phyloP scores from a whole-genome alignment of 2,797 vertebrate genomes.

The Intellagama lesueurii region DNA sequence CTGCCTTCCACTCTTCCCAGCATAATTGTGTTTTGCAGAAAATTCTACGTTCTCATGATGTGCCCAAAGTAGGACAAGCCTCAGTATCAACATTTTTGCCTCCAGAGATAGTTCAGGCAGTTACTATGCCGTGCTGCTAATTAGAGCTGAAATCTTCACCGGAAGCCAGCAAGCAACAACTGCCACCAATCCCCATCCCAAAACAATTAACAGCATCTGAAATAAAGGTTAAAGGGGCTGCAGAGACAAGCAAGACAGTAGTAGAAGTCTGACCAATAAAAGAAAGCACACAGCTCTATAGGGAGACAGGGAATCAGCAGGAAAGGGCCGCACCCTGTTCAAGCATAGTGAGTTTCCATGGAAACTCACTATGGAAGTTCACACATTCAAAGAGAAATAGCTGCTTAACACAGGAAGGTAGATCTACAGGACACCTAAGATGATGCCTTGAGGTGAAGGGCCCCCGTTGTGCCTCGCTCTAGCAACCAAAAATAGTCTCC shows the following conservation, averaged over 20 bases:
- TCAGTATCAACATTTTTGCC: too few species aligned
- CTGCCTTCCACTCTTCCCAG: too few species aligned
- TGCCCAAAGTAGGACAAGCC: too few species aligned
- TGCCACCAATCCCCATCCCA: too few species aligned
- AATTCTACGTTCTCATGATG: too few species aligned
- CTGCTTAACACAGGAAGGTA: not conserved
- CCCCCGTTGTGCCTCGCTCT: not conserved
- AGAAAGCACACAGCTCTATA: too few species aligned
- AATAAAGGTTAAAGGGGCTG: not conserved
- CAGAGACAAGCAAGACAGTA: not conserved
- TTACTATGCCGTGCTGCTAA: not conserved
- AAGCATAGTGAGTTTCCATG: slow-evolving; percentile 24
- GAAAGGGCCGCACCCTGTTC: not conserved
- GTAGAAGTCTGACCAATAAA: not conserved
- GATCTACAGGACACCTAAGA: not conserved
- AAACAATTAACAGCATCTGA: not conserved
- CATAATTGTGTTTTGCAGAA: too few species aligned
- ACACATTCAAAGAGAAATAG: slow-evolving; percentile 31
- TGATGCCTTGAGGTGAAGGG: not conserved
- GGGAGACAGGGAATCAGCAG: not conserved
- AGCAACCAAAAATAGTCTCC: not conserved
- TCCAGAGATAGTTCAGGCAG: too few species aligned
- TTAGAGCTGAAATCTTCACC: not conserved
- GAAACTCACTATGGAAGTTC: slow-evolving; percentile 22
- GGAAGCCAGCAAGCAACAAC: not conserved